Evolutionary conservation across 1,140 invertebrate species (phyloP), one percentile per base, ranked within the genome.

Genomic region (Sycobia sp.): DNA sequence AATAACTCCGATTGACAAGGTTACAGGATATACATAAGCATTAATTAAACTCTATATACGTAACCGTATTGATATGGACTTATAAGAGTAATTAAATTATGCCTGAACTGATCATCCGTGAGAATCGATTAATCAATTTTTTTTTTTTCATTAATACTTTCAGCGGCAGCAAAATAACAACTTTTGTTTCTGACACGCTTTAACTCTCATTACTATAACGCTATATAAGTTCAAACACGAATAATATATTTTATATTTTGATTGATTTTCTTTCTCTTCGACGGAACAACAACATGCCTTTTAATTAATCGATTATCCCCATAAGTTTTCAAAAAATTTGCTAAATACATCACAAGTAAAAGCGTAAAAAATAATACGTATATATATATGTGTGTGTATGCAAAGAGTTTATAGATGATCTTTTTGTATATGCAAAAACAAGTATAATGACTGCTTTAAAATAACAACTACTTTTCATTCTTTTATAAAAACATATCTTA

Each of bases 31-130:
- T 62, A 60, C 27, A 49, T 66, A 69, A 72, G 66, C 66, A 70
- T 74, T 71, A 76, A 75, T 76, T 73, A 76, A 76, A 61, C 62
- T 54, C 70, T 77, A 73, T 61, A 69, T n/a, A n/a, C n/a, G n/a
- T 71, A 74, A 72, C 23, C 22, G 49, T 76, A 79, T 76, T 77
- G 75, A 78, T 77, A 77, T 79, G 72, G 62, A 74, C 67, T 67
- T 69, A 63, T 73, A 75, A 76, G 61, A 66, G 71, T 74, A 75
- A 76, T 71, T 71, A 73, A 77, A 76, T 76, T 72, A 78, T 43
- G 27, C 10, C 14, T 62, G 44, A 49, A 63, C 57, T 55, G 62
- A 25, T 41, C 41, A 29, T 29, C 32, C 14, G n/a, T 39, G 23
- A 55, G 32, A 47, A 54, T 54, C 25, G 20, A 62, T 47, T 47